Conservation (phyloP, 2,113 vertebrate species). For the Zingel zingel region DNA sequence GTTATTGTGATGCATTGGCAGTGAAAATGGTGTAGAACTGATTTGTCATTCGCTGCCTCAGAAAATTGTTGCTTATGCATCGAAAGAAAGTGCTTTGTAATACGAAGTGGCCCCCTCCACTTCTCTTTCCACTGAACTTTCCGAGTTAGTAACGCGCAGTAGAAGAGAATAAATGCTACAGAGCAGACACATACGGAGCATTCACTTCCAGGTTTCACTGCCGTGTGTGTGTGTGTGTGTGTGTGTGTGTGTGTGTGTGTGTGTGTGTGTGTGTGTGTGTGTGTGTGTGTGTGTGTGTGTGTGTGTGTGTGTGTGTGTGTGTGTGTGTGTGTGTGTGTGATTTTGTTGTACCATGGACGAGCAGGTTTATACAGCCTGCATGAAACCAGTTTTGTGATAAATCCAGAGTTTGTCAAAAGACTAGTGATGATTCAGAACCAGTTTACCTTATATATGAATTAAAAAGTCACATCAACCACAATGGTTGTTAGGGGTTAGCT, state of each 20-base stretch:
- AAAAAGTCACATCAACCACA: not conserved
- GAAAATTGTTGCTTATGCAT: slow-evolving; percentile 28
- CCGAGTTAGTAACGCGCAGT: not conserved
- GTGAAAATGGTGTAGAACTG: not conserved
- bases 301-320: not conserved
- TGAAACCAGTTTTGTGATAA: not conserved
- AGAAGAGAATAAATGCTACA: not conserved
- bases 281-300: not conserved
- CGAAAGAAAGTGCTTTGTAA: slow-evolving; percentile 32
- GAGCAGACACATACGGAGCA: not conserved
- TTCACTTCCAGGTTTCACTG: not conserved
- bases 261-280: not conserved
- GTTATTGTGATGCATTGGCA: slow-evolving; percentile 1
- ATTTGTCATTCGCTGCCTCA: slow-evolving; percentile 22
- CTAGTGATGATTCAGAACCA: not conserved
- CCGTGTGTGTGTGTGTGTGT: not conserved
- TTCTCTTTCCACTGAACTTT: slow-evolving; percentile 20
- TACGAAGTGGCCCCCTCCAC: slow-evolving; percentile 25
- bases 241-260: not conserved
- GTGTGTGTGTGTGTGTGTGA: not conserved
- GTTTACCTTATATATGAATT: not conserved
- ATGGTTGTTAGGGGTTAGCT: too few species aligned
- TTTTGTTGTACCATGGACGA: not conserved
- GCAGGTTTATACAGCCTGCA: not conserved
- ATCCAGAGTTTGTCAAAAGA: not conserved